A percentile compares a stretch with the other conserved stretches of the same genome.
These are phyloP conservation scores for Psix sp. DNA, from an alignment of 1,140 invertebrate species.

Conservation along the genomic window DNA sequence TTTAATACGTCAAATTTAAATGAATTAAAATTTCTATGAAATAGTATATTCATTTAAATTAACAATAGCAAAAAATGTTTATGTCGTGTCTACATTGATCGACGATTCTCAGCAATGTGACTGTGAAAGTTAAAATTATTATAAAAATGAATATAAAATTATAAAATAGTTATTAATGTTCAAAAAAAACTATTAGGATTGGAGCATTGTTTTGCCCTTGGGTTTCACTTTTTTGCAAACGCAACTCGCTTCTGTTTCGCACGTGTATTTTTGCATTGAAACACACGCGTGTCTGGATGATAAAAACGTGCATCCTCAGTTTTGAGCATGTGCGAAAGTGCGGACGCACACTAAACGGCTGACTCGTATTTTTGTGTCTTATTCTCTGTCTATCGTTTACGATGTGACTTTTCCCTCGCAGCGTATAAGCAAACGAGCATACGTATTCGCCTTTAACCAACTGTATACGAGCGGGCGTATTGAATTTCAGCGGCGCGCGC, in stretches of 20 bases:
- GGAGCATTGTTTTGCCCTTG: conserved; percentile 25
- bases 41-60: too few species aligned
- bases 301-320: conserved; percentile 39
- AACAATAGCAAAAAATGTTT: too few species aligned
- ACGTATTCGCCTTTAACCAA: conserved; percentile 23
- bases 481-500: too few species aligned
- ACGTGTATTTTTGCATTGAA: conserved; percentile 56
- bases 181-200: conserved; percentile 22
- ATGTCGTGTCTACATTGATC: too few species aligned
- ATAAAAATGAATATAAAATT: too few species aligned
- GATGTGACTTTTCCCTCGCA: conserved; percentile 15
- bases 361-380: conserved; percentile 25
- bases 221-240: conserved; percentile 34
- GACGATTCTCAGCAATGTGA: too few species aligned
- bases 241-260: conserved; percentile 43
- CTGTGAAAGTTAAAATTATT: too few species aligned
- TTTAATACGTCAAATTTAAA: too few species aligned
- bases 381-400: conserved; percentile 7
- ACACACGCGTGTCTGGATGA: conserved; percentile 47
- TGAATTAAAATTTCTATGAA: too few species aligned
- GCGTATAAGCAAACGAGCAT: too few species aligned
- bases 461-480: too few species aligned
- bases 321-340: conserved; percentile 28
- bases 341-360: conserved; percentile 12
- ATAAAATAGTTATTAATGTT: neutral